Evolutionary conservation across 1,140 invertebrate genomes (phyloP).

Genomic region (Druon quercuslanigerum): DNA sequence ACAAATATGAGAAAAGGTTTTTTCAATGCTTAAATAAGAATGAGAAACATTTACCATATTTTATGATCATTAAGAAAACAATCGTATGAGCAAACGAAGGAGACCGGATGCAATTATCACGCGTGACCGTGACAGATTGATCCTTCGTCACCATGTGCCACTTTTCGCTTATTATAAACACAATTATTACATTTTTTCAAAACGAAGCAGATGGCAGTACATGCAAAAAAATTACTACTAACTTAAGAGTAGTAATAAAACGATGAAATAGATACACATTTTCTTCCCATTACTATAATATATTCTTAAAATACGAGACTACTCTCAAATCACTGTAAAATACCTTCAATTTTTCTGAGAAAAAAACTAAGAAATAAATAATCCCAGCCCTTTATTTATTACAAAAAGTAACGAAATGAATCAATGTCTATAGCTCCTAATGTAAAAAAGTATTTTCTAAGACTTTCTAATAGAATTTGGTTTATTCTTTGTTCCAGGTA

Average conservation of each 20-base stretch:
- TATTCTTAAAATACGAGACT: neutral
- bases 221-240: neutral
- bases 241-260: neutral
- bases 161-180: constrained; percentile 22
- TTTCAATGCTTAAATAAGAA: neutral
- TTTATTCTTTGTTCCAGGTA: no score
- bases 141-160: constrained; percentile 18
- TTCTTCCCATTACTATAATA: neutral
- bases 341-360: no score
- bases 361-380: neutral
- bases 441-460: no score
- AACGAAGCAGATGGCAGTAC: neutral
- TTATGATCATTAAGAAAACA: neutral
- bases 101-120: constrained; percentile 23
- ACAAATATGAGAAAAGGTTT: no score
- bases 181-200: constrained; percentile 14
- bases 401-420: neutral
- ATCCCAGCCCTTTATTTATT: neutral
- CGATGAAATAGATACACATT: neutral
- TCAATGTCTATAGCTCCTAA: no score
- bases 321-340: no score
- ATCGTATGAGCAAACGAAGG: neutral
- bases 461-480: no score
- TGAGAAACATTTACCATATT: neutral
- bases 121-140: constrained; percentile 26